A percentile compares a stretch with the other conserved stretches of the same genome.
phyloP scores from a whole-genome alignment of 2,113 vertebrate genomes.

The Brachypodius melanocephalos region DNA sequence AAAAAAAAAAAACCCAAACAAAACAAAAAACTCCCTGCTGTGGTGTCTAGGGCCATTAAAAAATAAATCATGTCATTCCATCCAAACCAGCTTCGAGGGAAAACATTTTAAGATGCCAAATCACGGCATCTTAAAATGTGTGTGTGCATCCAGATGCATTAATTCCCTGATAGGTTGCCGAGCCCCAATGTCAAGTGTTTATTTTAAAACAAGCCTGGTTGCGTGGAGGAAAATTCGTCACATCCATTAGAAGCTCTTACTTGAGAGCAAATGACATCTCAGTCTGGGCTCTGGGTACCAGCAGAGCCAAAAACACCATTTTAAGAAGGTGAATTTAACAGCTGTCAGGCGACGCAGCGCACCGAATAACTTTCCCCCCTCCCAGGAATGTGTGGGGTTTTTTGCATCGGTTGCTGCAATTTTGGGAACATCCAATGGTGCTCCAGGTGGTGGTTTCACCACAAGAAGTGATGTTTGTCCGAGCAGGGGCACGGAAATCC shows the following conservation, averaged over 20 bases:
- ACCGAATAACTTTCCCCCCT: rapidly evolving
- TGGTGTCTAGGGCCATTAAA: neutral
- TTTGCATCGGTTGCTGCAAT: neutral
- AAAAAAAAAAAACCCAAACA: neutral
- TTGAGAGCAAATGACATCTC: neutral
- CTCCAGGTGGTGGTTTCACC: neutral
- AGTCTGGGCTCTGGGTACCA: neutral
- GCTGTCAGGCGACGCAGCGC: neutral
- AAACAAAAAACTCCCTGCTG: neutral
- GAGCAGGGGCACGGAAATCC: neutral
- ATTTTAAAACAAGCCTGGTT: neutral
- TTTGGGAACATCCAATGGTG: neutral
- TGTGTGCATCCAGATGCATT: neutral
- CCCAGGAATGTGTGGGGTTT: rapidly evolving
- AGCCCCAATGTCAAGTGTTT: neutral
- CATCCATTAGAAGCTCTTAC: neutral
- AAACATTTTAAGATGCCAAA: neutral
- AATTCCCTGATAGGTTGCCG: neutral
- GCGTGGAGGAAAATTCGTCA: neutral
- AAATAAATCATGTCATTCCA: neutral
- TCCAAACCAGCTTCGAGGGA: neutral
- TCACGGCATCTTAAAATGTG: too few species aligned
- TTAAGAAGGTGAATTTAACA: conserved; percentile 19
- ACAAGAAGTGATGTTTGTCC: neutral
- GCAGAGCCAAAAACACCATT: neutral